Percentiles rank a stretch among this genome's conserved stretches.
phyloP scores from a whole-genome alignment of 2,888 invertebrate species.

The Amphipoea oculea region DNA sequence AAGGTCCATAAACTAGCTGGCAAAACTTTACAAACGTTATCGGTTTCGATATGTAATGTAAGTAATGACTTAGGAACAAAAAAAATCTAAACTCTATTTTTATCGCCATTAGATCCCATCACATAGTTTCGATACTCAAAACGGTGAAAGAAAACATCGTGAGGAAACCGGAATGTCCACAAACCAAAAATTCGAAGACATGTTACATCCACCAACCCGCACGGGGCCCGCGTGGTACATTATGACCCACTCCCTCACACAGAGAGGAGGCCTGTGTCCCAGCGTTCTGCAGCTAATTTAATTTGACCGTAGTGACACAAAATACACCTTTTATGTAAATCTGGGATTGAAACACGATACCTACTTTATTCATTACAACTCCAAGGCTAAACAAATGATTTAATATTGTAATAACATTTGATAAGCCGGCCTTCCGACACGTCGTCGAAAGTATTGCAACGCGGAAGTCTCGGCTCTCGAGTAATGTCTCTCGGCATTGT shows the following conservation, averaged over 20 bases:
- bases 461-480: constrained; percentile 66
- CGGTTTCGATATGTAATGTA: too few relatives aligned
- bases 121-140: not conserved
- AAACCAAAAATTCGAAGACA: not conserved
- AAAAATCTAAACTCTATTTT: too few relatives aligned
- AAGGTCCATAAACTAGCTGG: too few relatives aligned
- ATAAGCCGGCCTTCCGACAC: constrained; percentile 62
- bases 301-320: not conserved
- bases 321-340: not conserved
- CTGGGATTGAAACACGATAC: constrained; percentile 12
- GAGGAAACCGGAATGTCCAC: not conserved
- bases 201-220: not conserved
- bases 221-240: not conserved
- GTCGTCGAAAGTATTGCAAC: constrained; percentile 50
- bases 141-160: not conserved
- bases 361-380: constrained; percentile 10
- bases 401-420: constrained; percentile 50
- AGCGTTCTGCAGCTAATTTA: not conserved
- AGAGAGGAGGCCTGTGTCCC: not conserved
- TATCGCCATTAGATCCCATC: not conserved
- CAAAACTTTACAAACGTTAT: too few relatives aligned
- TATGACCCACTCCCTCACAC: not conserved
- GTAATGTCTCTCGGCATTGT: constrained; percentile 70
- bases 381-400: constrained; percentile 41
- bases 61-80: too few relatives aligned